These are phyloP conservation scores for Turnix velox DNA, from an alignment of 2,113 vertebrate genomes.

Conservation along the genomic window DNA sequence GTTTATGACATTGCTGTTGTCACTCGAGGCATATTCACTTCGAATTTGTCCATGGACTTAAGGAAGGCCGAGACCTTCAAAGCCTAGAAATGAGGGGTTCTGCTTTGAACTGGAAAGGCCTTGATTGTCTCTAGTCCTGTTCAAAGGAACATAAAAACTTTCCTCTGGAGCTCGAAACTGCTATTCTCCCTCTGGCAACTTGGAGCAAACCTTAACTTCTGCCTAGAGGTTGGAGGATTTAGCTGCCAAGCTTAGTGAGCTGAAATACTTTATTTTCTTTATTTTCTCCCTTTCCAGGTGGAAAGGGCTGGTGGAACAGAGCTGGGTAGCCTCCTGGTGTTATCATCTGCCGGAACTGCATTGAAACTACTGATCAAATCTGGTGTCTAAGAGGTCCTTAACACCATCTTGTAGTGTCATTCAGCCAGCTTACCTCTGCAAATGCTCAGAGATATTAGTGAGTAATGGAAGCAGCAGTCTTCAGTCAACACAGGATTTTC, in stretches of 20 bases:
- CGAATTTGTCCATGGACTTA: background rate
- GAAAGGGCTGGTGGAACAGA: background rate
- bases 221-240: background rate
- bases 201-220: background rate
- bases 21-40: background rate
- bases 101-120: background rate
- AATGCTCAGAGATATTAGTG: background rate
- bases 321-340: background rate
- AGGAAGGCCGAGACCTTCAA: background rate
- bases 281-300: background rate
- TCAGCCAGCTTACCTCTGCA: background rate
- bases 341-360: background rate
- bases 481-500: background rate
- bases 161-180: background rate
- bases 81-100: background rate
- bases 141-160: background rate
- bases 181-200: background rate
- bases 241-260: background rate
- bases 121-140: background rate
- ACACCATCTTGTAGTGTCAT: background rate
- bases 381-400: background rate
- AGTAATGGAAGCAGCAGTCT: background rate
- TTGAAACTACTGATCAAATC: background rate
- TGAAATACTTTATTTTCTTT: background rate
- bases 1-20: background rate